Conservation (phyloP, 2,113 vertebrate species). For the Zootoca vivipara region DNA sequence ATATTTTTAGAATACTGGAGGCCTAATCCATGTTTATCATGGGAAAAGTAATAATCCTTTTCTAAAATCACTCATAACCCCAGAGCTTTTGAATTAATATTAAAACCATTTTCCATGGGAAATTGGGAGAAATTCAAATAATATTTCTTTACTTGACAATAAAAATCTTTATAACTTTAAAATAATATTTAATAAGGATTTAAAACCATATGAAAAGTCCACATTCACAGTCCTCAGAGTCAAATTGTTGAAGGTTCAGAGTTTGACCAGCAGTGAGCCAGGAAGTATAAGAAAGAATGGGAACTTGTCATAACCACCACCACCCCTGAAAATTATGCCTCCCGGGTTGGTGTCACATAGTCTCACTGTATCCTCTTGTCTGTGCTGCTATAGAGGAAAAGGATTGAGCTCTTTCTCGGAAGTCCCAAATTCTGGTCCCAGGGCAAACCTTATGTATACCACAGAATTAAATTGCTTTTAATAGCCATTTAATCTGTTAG, state of each 20-base stretch:
- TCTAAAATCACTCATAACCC: background rate
- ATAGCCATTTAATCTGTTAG: too few relatives aligned
- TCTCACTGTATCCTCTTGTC: background rate
- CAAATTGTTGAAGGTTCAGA: background rate
- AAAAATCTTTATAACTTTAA: background rate
- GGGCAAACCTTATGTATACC: too few relatives aligned
- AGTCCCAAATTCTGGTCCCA: too few relatives aligned
- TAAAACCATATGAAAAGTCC: slow-evolving; percentile 3
- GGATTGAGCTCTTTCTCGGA: too few relatives aligned
- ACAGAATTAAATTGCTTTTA: too few relatives aligned
- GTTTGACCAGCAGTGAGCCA: background rate
- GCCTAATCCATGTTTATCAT: background rate
- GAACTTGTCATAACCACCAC: background rate
- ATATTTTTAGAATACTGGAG: background rate
- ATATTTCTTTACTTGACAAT: background rate
- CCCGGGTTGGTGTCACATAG: background rate
- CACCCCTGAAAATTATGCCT: background rate
- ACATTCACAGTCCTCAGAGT: background rate
- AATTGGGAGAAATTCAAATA: background rate
- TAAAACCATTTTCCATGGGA: background rate
- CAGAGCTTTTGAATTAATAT: background rate
- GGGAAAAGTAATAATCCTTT: background rate
- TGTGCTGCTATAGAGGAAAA: too few relatives aligned
- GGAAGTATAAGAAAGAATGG: background rate
- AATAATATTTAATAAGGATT: slow-evolving; percentile 13